phyloP scores from a whole-genome alignment of 2,797 vertebrate genomes.

The Sphenopsis melanotis region DNA sequence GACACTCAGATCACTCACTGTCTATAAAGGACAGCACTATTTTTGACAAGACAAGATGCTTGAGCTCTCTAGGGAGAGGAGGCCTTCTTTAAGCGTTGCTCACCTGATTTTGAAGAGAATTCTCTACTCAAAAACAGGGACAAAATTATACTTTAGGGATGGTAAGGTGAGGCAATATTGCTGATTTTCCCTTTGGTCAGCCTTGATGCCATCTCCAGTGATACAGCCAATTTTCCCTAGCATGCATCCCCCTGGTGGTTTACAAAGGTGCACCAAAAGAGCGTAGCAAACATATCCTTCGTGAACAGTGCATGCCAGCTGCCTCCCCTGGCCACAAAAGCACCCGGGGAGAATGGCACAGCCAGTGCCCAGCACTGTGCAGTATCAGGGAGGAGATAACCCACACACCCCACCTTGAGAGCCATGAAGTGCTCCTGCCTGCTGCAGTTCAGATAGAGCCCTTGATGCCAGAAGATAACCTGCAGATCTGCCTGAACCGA shows the following conservation, averaged over 20 bases:
- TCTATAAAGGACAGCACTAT: not conserved
- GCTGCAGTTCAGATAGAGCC: not conserved
- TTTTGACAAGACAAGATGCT: not conserved
- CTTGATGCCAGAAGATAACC: not conserved
- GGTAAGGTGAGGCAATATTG: not conserved
- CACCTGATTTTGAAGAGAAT: not conserved
- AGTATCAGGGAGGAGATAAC: not conserved
- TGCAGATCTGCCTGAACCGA: not conserved
- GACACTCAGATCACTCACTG: not conserved
- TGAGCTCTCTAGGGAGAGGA: not conserved
- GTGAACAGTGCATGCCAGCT: not conserved
- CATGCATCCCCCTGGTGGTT: not conserved
- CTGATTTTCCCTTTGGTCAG: not conserved
- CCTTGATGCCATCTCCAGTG: not conserved
- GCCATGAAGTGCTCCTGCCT: not conserved
- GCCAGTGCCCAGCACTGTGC: not conserved
- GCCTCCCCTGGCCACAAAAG: not conserved
- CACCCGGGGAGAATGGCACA: not conserved
- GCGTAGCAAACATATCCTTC: not conserved
- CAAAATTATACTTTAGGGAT: not conserved
- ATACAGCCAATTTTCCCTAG: not conserved
- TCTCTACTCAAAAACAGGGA: not conserved
- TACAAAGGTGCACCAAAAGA: accelerated
- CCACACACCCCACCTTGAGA: accelerated
- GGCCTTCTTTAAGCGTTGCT: not conserved